Base-by-base conservation (phyloP, 2,888 invertebrate species). In the Sarcophaga carnaria region DNA sequence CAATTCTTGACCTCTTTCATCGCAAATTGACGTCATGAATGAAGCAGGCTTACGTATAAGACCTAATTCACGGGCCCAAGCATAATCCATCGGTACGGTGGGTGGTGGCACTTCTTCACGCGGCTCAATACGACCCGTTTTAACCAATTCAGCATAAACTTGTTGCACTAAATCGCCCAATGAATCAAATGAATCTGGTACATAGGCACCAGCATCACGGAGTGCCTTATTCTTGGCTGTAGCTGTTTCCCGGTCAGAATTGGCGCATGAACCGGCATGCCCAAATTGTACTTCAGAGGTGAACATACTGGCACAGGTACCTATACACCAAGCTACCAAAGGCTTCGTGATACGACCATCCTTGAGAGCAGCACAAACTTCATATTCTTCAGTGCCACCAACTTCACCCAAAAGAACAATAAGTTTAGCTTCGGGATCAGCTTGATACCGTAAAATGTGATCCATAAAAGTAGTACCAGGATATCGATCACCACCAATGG, bases 31-130 rank as follows among this genome's bases (percentile, higher is more conserved):
- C 25, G 99, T 99, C 97, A 99, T 99, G 94, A 99, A 99, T 2
- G 99, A 99, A 0, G 99, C 99, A 63, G 99, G 99, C 92, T 99
- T 99, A 60, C 99, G 96, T 92, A 99, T 99, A 11, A 99, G 94
- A 17, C 99, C 99, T 86, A 99, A 94, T 94, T 99, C 99, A 49
- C 91, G 95, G 0, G 99, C 99, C 99, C 99, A 99, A 88, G 97
- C 97, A 93, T 98, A 99, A 94, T 99, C 99, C 99, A 99, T 99
- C 11, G 99, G 99, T n/a, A 99, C 99, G 22, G 99, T 99, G 3
- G 99, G 99, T 59, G 99, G 99, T 12, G 99, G 98, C 75, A 97
- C 95, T 93, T 99, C 99, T 66, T 97, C 96, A 89, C 96, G 96
- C 0, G 98, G 98, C 11, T 97, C 96, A 90, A 99, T 97, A 78